Base-by-base conservation (phyloP, 2,888 invertebrate species). In the Drosophila percnosoma region DNA sequence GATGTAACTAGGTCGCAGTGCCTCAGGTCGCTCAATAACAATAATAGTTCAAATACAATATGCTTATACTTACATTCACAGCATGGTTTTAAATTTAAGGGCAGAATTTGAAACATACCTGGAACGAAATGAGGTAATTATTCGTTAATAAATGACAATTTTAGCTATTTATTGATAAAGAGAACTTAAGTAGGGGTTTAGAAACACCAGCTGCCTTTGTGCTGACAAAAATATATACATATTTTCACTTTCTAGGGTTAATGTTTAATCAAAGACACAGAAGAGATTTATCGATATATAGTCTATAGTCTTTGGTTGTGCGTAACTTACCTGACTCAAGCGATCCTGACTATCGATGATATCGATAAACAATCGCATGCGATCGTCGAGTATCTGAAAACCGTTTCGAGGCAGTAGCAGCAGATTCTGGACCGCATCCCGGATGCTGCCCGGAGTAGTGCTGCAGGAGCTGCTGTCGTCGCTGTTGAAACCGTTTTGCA, bases 331-430 rank as follows among this genome's bases (percentile, higher is more conserved):
- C 96, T 97, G 96, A 91, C 96, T 96, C 91, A 97, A 96, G 91
- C 95, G 94, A 92, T 96, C 96, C 94, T 97, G 97, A 63, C 96
- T 96, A 92, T 96, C 96, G 92, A 97, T 94, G 87, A 97, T 97
- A 91, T 97, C 97, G 92, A 97, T 96, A 93, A 97, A 96, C 57
- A 97, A 94, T 51, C 96, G 95, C 91, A 97, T 94, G 92, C 96
- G 96, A 93, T 96, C 96, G 91, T 96, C 96, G 93, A 96, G 95
- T 91, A 96, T 95, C 87, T 96, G 95, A 93, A 96, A 96, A 29
- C 96, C 96, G 91, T 96, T 96, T 70, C 96, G 94, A 18, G 96
- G 95, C 92, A 96, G 95, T 83, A 94, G 94, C 68, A 96, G 93
- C 57, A 96, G 93, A 85, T 96, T 96, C 74, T 95, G 94, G 51